Evolutionary conservation across 2,888 invertebrate genomes (phyloP).

Genomic region (Melanotus villosus): DNA sequence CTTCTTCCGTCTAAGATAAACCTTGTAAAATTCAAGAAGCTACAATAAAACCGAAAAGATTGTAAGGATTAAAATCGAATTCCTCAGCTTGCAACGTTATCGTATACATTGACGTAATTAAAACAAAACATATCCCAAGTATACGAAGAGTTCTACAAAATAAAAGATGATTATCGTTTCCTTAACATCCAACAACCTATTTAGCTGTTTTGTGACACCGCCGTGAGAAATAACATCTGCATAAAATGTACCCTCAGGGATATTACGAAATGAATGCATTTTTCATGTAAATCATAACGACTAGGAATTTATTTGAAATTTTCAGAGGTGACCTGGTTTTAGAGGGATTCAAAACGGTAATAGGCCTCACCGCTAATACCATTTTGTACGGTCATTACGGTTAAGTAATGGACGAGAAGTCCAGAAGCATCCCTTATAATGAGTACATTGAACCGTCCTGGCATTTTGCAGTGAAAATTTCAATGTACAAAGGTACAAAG

Average conservation of each 20-base stretch:
- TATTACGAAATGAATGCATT: not conserved
- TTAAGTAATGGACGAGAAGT: not conserved
- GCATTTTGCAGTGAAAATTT: not conserved
- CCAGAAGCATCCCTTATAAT: not conserved
- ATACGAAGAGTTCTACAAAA: not conserved
- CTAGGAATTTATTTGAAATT: no score
- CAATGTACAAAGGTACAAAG: not conserved
- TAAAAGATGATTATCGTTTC: no score
- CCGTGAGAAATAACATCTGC: not conserved
- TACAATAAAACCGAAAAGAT: no score
- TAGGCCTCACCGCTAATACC: no score
- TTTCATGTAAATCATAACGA: not conserved
- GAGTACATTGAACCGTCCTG: conserved; percentile 6
- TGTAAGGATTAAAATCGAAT: no score
- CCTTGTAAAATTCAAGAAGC: no score
- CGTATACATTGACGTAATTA: no score
- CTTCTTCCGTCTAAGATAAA: no score
- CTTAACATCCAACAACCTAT: not conserved
- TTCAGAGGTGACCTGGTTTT: no score
- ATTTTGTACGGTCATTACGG: not conserved
- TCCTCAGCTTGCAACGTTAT: no score
- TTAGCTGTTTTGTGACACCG: not conserved
- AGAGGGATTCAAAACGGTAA: no score
- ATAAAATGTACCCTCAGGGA: not conserved
- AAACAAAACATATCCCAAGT: not conserved